These are phyloP conservation scores for Muscina levida DNA, from an alignment of 2,888 invertebrate genomes.

Conservation along the genomic window DNA sequence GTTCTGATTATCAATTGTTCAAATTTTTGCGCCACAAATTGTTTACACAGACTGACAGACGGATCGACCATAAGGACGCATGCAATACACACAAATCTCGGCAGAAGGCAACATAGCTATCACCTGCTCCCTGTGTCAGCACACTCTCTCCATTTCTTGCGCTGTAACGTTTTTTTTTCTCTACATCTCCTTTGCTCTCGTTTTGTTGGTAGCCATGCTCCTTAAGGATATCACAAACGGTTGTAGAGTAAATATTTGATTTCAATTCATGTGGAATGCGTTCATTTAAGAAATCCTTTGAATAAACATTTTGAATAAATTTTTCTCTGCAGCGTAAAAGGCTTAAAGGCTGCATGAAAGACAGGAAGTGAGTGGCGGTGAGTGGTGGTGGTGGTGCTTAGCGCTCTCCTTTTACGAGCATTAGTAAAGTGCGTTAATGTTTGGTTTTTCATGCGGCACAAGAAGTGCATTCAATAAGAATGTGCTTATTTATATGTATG, in stretches of 20 bases:
- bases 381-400: too few species aligned
- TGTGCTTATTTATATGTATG: too few species aligned
- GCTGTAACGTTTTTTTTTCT: too few species aligned
- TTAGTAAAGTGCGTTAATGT: constrained; percentile 1
- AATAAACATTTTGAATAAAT: constrained; percentile 67
- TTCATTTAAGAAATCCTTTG: constrained; percentile 68
- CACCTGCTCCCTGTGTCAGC: constrained; percentile 70
- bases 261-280: constrained; percentile 38
- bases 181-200: constrained; percentile 15
- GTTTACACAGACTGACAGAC: constrained; percentile 49
- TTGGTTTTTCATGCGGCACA: not conserved
- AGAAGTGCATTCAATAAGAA: constrained; percentile 26
- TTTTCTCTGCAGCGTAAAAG: not conserved
- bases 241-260: constrained; percentile 33
- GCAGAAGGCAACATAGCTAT: constrained; percentile 63
- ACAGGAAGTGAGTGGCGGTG: constrained; percentile 20
- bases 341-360: constrained; percentile 19
- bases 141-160: not conserved
- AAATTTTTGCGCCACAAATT: constrained; percentile 60
- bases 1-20: constrained; percentile 54
- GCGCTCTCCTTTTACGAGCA: constrained; percentile 9
- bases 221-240: too few species aligned
- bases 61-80: constrained; percentile 6
- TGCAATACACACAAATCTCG: constrained; percentile 45
- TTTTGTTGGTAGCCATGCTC: constrained; percentile 9